Base-by-base conservation (phyloP, 2,797 vertebrate species). In the Ataeniobius toweri region DNA sequence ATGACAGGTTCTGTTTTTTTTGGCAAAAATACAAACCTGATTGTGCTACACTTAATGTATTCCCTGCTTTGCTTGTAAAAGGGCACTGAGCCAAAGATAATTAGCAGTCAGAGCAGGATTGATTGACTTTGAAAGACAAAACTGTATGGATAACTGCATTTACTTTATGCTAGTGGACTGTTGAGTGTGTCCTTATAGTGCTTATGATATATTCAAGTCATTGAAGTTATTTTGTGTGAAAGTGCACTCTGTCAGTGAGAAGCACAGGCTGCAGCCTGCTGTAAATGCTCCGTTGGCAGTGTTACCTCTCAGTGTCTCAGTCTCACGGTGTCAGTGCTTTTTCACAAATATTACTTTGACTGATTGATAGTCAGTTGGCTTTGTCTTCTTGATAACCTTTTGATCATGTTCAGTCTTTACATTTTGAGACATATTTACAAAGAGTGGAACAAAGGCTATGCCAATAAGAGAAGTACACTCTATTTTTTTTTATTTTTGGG, bases 51-150 rank as follows among this genome's bases (percentile, higher is more conserved):
- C 50, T 24, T 5, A 61, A 58, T 78, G 4, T 22, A 71, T 51
- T 65, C 20, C 10, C 22, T 71, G 12, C 3, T 65, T 36, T 16
- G 44, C 39, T 81, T 70, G 63, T 69, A 71, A 59, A 50, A 18
- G 22, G 53, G 67, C 70, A 24, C 6, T 74, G 59, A 81, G 44
- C n/a, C 22, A 8, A 81, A 72, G 36, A 48, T n/a, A 81, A 72
- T 69, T 22, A 67, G 2, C 55, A 71, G 50, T 73, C 18, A 53
- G 71, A 75, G 14, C 7, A 24, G 77, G 83, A 84, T 78, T 78
- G 70, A 83, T 76, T 67, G 73, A 50, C 41, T 81, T 71, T 1
- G 8, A 63, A 78, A 81, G 68, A 59, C 0, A 13, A 81, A 22
- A 48, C 71, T 24, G 36, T 48, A 31, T 20, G 71, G 75, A 75